Conservation (phyloP, 2,797 vertebrate genomes). For the Acanthurus leucopareius region DNA sequence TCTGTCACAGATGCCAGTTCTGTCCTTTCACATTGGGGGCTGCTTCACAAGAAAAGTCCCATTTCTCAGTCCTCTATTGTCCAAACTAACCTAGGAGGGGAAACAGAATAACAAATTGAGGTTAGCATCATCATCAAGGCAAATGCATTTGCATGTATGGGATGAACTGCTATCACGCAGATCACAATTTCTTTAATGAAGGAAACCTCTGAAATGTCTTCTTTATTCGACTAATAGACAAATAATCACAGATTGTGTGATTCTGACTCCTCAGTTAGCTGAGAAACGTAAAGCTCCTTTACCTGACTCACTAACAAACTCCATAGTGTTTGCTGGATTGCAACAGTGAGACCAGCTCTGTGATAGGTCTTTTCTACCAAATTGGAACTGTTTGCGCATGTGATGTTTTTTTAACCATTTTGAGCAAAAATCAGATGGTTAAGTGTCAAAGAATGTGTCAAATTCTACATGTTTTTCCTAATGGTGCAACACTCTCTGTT, state of each 20-base stretch:
- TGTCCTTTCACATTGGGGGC: constrained; percentile 56
- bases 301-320: neutral
- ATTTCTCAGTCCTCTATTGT: constrained; percentile 50
- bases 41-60: constrained; percentile 44
- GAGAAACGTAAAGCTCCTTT: neutral
- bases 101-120: constrained; percentile 14
- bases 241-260: neutral
- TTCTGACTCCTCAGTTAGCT: neutral
- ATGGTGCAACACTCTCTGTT: too few species aligned
- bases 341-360: too few species aligned
- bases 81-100: constrained; percentile 65
- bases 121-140: neutral
- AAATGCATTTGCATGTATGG: neutral
- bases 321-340: neutral
- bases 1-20: constrained; percentile 53
- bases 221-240: neutral
- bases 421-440: too few species aligned
- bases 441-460: too few species aligned
- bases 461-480: too few species aligned
- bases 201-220: neutral
- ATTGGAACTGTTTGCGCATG: too few species aligned
- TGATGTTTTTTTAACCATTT: too few species aligned
- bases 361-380: too few species aligned
- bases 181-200: neutral
- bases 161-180: neutral